Base-by-base conservation (phyloP, 2,888 invertebrate genomes). In the Syrista parreyssii region DNA sequence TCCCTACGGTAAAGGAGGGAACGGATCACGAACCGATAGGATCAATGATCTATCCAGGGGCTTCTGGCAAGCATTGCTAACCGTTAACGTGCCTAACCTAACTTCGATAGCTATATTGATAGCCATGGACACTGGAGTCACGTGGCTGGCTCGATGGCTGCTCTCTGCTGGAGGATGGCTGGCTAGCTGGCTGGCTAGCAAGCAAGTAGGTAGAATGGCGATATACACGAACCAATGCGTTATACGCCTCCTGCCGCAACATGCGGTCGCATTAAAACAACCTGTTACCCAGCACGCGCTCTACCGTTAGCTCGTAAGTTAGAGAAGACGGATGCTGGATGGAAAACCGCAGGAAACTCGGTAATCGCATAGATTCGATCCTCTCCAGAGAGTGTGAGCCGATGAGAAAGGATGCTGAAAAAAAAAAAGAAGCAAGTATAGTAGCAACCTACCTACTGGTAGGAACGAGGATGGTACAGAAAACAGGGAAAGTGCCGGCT, bases 261-360 rank as follows among this genome's bases (percentile, higher is more conserved):
- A 71, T 83, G 87, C 79, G 84, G 84, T 88, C 79, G 81, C 87
- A 82, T 88, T 86, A 84, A 82, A 83, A 82, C 87, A 88, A 87
- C 86, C 86, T 86, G 85, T 87, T 88, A 85, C 86, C 84, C 40
- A 73, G 75, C 76, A 79, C 80, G 80, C 79, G 76, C 80, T 55
- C 55, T 55, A 55, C 23, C 55, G 55, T 55, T 23, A 33, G 71
- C 71, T 71, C 71, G 71, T 71, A 71, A 71, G 71, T 71, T 33
- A 71, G 32, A 6, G 31, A 31, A 33, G 71, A 33, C 71, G 71
- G 55, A 55, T 55, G 9, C 55, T 55, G 55, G 55, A 55, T 55
- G 23, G 23, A 55, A 55, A 55, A 55, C 55, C 55, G 55, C 55
- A 55, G 55, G 55, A 55, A 55, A 55, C 23, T 55, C 55, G 55